Conservation (phyloP, 1,140 invertebrate species). For the Elysia chlorotica region DNA sequence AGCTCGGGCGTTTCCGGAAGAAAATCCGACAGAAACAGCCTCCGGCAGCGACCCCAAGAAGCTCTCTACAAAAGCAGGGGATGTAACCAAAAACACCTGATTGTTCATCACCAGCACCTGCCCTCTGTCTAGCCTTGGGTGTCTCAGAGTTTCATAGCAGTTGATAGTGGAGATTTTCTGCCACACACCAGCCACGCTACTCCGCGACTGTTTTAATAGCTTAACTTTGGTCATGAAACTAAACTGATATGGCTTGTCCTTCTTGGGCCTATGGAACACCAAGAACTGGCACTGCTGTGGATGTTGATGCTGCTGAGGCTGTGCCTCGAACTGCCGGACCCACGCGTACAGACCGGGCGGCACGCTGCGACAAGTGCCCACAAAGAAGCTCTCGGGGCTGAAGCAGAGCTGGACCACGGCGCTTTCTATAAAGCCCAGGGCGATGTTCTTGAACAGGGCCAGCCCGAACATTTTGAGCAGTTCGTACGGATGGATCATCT, state of each 20-base stretch:
- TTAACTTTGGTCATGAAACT: background rate
- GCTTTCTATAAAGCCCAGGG: background rate
- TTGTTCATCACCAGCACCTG: constrained; percentile 4
- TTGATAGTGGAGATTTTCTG: background rate
- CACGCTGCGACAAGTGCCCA: background rate
- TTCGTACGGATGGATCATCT: background rate
- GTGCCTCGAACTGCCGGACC: background rate
- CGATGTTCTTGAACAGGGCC: background rate
- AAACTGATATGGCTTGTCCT: background rate
- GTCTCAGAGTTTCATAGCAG: background rate
- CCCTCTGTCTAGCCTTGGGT: background rate
- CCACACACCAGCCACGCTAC: background rate
- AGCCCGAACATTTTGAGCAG: constrained; percentile 1
- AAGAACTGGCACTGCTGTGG: no score
- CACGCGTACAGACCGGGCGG: constrained; percentile 6
- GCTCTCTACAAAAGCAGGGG: background rate
- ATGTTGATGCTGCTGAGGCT: background rate
- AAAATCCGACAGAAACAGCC: background rate
- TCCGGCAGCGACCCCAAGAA: background rate
- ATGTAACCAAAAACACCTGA: constrained; percentile 7
- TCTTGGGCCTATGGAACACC: background rate
- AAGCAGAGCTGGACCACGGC: background rate
- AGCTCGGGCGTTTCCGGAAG: background rate
- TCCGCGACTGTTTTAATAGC: background rate
- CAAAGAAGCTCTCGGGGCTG: background rate